Evolutionary conservation across 2,797 vertebrate species (phyloP), one percentile per base, ranked within the genome.

Genomic region (Morelia viridis): DNA sequence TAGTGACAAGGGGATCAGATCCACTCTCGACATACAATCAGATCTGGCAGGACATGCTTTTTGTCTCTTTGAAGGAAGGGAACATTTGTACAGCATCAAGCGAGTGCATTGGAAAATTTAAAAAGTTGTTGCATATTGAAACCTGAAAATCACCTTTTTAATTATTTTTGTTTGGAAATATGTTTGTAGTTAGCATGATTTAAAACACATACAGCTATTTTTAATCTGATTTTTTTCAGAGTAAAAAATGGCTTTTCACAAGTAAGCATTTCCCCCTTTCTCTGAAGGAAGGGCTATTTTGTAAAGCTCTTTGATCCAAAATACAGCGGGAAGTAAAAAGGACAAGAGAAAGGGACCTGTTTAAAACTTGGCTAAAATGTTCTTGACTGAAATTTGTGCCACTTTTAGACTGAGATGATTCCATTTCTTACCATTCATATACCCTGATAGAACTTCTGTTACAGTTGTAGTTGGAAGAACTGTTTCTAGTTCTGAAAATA

Each of bases 1-100:
- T 98, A 98, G 98, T 98, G 98, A 98, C 97, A 96, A 97, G 98
- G 98, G 97, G 96, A 98, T 97, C 97, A 98, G 98, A 98, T 98
- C 98, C 97, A 97, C 95, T 61, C 95, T 97, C 97, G 93, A 98
- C 97, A 96, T 96, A 98, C 97, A 97, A 98, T 98, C 98, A 97
- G 98, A 98, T 98, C 97, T 98, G 98, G 98, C 98, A 98, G 97
- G 96, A 96, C 94, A 96, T 93, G 97, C 97, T 97, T 97, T 98
- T 97, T 97, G 94, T 95, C 94, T 97, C 97, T 98, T 97, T 97
- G 97, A 98, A 97, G 97, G 97, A 97, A 97, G 92, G 94, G 93
- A 97, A 98, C 97, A 98, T 98, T 98, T 98, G 97, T 97, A 96
- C 96, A 71, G 97, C 97, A 98, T 97, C 97, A 98, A 97, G 97